Conservation (phyloP, 2,113 vertebrate species). For the Otocyon megalotis region DNA sequence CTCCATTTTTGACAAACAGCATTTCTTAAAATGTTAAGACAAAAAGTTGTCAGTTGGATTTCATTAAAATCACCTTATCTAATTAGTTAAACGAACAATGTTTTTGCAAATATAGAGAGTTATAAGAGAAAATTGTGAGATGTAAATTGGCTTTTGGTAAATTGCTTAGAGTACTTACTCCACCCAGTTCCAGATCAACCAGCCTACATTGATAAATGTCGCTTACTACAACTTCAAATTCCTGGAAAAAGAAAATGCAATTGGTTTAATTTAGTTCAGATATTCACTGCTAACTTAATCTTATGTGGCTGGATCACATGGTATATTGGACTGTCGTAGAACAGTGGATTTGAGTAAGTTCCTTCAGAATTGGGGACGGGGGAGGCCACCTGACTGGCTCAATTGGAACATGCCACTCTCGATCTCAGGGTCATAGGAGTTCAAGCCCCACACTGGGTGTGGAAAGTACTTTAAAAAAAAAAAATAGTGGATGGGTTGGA, state of each 20-base stretch:
- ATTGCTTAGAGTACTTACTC: background rate
- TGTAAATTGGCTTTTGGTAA: slow-evolving; percentile 5
- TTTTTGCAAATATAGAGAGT: background rate
- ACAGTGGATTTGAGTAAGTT: background rate
- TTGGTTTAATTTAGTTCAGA: slow-evolving; percentile 22
- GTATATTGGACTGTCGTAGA: background rate
- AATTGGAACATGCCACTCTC: background rate
- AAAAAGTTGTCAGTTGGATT: background rate
- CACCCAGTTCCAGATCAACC: background rate
- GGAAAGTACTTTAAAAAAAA: background rate
- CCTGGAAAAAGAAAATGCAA: background rate
- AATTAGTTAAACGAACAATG: background rate
- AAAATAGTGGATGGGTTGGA: background rate
- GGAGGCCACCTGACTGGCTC: background rate
- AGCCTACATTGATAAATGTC: background rate
- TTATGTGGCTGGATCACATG: background rate
- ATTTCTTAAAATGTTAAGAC: slow-evolving; percentile 41
- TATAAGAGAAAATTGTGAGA: background rate
- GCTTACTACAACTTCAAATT: slow-evolving; percentile 35
- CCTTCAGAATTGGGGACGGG: background rate
- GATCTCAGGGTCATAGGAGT: background rate
- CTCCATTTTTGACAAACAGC: slow-evolving; percentile 11
- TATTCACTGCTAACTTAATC: background rate
- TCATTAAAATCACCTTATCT: slow-evolving; percentile 6
- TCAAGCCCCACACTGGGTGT: background rate